These are phyloP conservation scores for Montipora sp. DNA, from an alignment of 64 coral and sea anemone genomes.

Conservation along the genomic window DNA sequence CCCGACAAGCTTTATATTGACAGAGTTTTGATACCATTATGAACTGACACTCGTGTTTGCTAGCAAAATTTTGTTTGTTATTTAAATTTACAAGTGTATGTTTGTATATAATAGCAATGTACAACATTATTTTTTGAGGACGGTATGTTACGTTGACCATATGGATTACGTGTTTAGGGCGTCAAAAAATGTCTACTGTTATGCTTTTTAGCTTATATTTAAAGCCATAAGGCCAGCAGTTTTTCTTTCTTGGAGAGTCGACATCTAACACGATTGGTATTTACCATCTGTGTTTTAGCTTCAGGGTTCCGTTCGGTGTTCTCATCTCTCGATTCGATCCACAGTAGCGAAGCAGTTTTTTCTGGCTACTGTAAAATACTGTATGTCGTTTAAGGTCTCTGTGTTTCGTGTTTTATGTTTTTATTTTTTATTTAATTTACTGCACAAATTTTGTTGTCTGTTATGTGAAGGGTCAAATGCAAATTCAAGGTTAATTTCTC, in stretches of 20 bases:
- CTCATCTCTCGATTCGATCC: background rate
- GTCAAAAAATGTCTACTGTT: too few species aligned
- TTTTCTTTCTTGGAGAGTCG: too few species aligned
- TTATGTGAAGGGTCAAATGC: background rate
- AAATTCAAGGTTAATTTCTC: background rate
- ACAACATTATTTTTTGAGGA: too few species aligned
- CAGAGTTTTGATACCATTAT: background rate
- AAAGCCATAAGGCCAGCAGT: too few species aligned
- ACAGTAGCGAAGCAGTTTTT: background rate
- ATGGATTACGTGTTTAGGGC: too few species aligned
- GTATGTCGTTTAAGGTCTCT: background rate
- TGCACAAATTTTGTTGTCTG: background rate
- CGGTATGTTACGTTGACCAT: too few species aligned
- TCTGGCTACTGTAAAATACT: background rate
- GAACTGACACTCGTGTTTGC: background rate
- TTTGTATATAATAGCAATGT: too few species aligned
- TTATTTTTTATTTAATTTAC: background rate
- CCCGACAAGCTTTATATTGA: constrained; percentile 32
- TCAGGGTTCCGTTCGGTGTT: background rate
- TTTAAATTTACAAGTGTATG: too few species aligned
- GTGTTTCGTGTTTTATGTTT: background rate
- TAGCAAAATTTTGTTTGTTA: too few species aligned
- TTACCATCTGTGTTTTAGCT: background rate
- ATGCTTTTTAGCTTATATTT: too few species aligned
- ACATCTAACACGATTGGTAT: too few species aligned